These are phyloP conservation scores for Platysteira castanea DNA, from an alignment of 2,113 vertebrate species.

Conservation along the genomic window DNA sequence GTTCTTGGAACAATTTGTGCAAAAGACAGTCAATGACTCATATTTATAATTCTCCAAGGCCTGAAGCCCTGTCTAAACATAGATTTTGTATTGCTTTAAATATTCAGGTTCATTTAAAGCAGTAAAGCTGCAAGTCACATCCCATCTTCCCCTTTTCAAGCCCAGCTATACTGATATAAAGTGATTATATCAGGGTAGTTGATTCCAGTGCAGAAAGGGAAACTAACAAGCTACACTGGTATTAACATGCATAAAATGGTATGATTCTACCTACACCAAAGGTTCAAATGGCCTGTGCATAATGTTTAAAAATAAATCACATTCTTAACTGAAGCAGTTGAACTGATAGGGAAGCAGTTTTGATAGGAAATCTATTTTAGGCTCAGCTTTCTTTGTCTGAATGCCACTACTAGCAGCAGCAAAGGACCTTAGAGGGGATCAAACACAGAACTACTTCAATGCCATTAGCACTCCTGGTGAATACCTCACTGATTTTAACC, in stretches of 20 bases:
- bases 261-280: background rate
- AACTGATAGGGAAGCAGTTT: background rate
- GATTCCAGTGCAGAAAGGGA: background rate
- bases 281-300: background rate
- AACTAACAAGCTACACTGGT: background rate
- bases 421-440: background rate
- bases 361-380: conserved; percentile 1
- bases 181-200: background rate
- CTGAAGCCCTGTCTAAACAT: background rate
- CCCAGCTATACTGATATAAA: background rate
- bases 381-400: background rate
- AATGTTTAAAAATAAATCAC: conserved; percentile 10
- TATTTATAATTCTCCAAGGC: background rate
- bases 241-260: background rate
- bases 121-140: background rate
- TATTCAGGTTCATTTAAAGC: background rate
- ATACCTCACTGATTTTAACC: background rate
- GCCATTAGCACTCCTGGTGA: background rate
- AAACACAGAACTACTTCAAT: background rate
- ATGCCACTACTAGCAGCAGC: background rate
- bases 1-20: background rate
- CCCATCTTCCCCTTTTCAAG: background rate
- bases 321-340: background rate
- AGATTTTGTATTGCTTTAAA: background rate
- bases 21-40: background rate